Base-by-base conservation (phyloP, 2,797 vertebrate genomes). In the Artibeus jamaicensis region DNA sequence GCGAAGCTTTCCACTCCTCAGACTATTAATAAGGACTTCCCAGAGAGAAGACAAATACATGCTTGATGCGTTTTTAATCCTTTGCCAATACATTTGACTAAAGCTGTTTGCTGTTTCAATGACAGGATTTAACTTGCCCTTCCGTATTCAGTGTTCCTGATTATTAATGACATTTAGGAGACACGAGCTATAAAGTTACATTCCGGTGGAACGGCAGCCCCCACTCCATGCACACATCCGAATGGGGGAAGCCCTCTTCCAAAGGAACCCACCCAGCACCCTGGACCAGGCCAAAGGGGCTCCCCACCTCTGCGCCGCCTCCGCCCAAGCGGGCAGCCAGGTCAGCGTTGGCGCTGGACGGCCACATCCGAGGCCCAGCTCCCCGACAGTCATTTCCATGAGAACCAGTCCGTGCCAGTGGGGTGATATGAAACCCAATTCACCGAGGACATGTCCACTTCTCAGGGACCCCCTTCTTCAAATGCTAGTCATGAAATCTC, bases 41-140 rank as follows among this genome's bases (percentile, higher is more conserved):
- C 98, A 98, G 98, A 96, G 99, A 98, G 98, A 98, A 98, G 98
- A 98, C 98, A 98, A 99, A 98, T 98, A 98, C 98, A 98, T 98
- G 98, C 98, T 98, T 98, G 99, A 98, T 98, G 98, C 98, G 98
- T 98, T 98, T 99, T 98, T 98, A 99, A 99, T 99, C 98, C 98
- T 99, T 98, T 98, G 98, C 98, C 98, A 99, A 99, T 98, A 98
- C 98, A 98, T 99, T 98, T 98, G 98, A 98, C 98, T 98, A 98
- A 98, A 98, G 98, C 98, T 98, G 98, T 99, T 99, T 98, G 98
- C 98, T 98, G 98, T 99, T 98, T 99, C 99, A 98, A 98, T 98
- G 98, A 98, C 98, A 98, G 98, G 98, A 98, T 98, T 99, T 98
- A 98, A 98, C 98, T 98, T 98, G 98, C 97, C 98, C 98, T 99